Percentiles rank a stretch among this genome's conserved stretches.
phyloP scores from a whole-genome alignment of 2,888 invertebrate genomes.

The Prosopocoilus inquinatus region DNA sequence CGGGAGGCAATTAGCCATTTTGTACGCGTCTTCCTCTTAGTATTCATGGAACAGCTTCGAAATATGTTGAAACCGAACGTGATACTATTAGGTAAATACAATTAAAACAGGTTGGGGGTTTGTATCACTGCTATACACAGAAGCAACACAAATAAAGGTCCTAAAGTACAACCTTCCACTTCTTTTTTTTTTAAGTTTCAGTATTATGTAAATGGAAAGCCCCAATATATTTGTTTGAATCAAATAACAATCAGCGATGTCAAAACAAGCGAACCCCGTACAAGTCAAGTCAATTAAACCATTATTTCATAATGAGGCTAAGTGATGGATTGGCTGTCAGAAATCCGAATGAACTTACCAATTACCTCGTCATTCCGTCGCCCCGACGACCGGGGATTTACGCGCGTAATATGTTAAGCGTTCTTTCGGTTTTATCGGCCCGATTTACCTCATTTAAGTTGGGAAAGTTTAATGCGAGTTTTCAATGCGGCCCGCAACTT shows the following conservation, averaged over 20 bases:
- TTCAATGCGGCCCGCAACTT: slow-evolving; percentile 25
- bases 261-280: neutral
- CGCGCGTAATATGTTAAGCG: slow-evolving; percentile 27
- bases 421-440: slow-evolving; percentile 15
- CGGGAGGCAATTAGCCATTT: neutral
- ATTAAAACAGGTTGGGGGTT: too few relatives aligned
- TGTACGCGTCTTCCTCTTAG: too few relatives aligned
- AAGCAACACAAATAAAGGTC: too few relatives aligned
- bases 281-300: slow-evolving; percentile 33
- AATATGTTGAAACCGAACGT: too few relatives aligned
- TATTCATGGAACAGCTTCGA: too few relatives aligned
- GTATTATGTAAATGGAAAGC: too few relatives aligned
- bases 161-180: too few relatives aligned
- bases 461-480: slow-evolving; percentile 23
- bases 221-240: neutral
- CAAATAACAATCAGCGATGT: slow-evolving; percentile 3
- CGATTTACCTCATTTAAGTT: slow-evolving; percentile 27
- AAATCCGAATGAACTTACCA: slow-evolving; percentile 35
- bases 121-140: too few relatives aligned
- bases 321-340: slow-evolving; percentile 39
- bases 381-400: slow-evolving; percentile 22
- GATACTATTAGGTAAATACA: too few relatives aligned
- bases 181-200: too few relatives aligned
- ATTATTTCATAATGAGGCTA: slow-evolving; percentile 36
- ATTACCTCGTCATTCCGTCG: slow-evolving; percentile 23